These are phyloP conservation scores for Heterodera schachtii DNA, from an alignment of 1,140 invertebrate species.

Conservation along the genomic window DNA sequence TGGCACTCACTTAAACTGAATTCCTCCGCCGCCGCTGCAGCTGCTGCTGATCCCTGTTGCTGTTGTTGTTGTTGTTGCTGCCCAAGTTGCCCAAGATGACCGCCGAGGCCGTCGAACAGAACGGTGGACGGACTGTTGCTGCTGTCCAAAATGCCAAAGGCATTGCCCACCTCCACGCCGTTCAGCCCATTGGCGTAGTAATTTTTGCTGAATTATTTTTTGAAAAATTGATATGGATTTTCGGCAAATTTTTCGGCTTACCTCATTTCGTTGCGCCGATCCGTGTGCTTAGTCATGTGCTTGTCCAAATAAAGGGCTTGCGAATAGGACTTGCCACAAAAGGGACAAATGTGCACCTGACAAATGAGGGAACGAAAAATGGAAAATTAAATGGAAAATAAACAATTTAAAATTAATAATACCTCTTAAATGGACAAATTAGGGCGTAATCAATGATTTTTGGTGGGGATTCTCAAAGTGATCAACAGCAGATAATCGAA, in stretches of 20 bases:
- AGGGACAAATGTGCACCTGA: conserved; percentile 89
- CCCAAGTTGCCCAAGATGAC: conserved; percentile 21
- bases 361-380: background rate
- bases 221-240: conserved; percentile 21
- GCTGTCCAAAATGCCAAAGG: conserved; percentile 12
- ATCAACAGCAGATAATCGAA: background rate
- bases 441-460: background rate
- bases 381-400: background rate
- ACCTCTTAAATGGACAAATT: no score
- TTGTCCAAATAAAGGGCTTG: conserved; percentile 97
- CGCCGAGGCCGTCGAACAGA: conserved; percentile 27
- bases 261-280: conserved; percentile 47
- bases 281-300: conserved; percentile 92
- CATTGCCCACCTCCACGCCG: background rate
- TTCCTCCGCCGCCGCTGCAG: conserved; percentile 32
- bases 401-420: no score
- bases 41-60: background rate
- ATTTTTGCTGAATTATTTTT: conserved; percentile 31
- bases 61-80: conserved; percentile 5
- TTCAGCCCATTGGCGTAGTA: conserved; percentile 23
- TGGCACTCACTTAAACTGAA: conserved; percentile 40
- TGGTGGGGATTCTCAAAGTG: background rate
- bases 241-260: conserved; percentile 33
- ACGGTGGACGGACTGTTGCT: conserved; percentile 9
- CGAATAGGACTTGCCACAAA: conserved; percentile 98